Percentiles rank a stretch among this genome's conserved stretches.
Evolutionary conservation across 2,797 vertebrate genomes (phyloP).

Genomic region (Hypotaenidia okinawae): DNA sequence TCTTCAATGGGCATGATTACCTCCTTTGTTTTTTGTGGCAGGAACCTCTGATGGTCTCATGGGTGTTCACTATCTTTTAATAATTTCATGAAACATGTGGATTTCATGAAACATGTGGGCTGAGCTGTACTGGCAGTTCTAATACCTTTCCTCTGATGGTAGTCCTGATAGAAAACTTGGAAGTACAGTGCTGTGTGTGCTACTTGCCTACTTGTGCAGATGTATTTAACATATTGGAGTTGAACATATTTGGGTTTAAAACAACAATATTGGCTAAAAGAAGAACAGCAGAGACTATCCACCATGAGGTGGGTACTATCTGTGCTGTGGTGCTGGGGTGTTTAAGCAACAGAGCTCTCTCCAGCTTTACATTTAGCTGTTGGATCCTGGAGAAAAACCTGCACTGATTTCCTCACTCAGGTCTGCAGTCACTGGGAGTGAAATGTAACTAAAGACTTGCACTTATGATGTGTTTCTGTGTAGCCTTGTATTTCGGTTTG

Average conservation of each 20-base stretch:
- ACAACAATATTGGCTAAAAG: background rate
- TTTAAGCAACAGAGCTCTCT: background rate
- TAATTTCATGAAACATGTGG: background rate
- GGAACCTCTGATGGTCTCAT: background rate
- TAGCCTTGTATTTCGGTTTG: background rate
- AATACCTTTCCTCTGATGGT: background rate
- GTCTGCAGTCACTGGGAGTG: background rate
- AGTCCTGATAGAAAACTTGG: background rate
- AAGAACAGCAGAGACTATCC: background rate
- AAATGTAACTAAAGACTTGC: background rate
- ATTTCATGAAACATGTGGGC: background rate
- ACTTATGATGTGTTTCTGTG: background rate
- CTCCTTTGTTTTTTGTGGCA: background rate
- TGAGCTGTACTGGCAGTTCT: background rate
- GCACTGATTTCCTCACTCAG: background rate
- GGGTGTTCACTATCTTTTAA: background rate
- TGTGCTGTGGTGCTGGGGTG: background rate
- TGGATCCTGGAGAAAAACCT: background rate
- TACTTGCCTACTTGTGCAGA: background rate
- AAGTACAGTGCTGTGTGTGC: accelerated
- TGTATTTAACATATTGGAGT: background rate
- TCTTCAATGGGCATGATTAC: background rate
- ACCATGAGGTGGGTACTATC: background rate
- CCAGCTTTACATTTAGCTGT: background rate
- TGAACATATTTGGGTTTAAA: background rate